Evolutionary conservation across 1,140 invertebrate species (phyloP).

Genomic region (Melipona quadrifasciata): DNA sequence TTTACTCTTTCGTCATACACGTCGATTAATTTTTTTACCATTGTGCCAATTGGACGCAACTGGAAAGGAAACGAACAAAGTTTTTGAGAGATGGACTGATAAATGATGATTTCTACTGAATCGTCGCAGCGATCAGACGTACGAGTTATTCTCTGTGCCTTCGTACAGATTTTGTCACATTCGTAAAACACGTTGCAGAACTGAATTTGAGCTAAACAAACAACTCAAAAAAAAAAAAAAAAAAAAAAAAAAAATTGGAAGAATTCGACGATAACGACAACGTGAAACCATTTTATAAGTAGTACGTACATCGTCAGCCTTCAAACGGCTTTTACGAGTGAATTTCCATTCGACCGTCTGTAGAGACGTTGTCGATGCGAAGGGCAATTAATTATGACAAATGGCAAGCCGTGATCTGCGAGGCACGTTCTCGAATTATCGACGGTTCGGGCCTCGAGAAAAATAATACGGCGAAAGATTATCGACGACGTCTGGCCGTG

Average conservation of each 20-base stretch:
- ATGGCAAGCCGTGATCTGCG: not conserved
- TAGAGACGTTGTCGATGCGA: not conserved
- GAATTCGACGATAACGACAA: not conserved
- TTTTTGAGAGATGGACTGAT: too few species aligned
- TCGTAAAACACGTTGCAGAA: not conserved
- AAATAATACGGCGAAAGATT: slow-evolving; percentile 5
- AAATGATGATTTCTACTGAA: too few species aligned
- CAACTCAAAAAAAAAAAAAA: too few species aligned
- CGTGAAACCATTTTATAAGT: not conserved
- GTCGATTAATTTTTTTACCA: too few species aligned
- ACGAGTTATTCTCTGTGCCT: too few species aligned
- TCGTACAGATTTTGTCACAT: too few species aligned
- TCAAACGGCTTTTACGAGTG: not conserved
- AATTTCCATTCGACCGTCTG: not conserved
- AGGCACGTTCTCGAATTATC: slow-evolving; percentile 25
- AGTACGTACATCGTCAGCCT: not conserved
- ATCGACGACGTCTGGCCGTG: not conserved
- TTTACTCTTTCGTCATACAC: too few species aligned
- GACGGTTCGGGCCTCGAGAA: not conserved
- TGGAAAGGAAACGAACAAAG: too few species aligned
- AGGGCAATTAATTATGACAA: slow-evolving; percentile 21
- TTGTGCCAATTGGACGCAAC: too few species aligned
- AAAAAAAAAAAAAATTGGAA: not conserved
- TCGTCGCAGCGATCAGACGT: too few species aligned
- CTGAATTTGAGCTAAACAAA: not conserved